phyloP scores from a whole-genome alignment of 2,888 invertebrate genomes.

The Galerucella calmariensis region DNA sequence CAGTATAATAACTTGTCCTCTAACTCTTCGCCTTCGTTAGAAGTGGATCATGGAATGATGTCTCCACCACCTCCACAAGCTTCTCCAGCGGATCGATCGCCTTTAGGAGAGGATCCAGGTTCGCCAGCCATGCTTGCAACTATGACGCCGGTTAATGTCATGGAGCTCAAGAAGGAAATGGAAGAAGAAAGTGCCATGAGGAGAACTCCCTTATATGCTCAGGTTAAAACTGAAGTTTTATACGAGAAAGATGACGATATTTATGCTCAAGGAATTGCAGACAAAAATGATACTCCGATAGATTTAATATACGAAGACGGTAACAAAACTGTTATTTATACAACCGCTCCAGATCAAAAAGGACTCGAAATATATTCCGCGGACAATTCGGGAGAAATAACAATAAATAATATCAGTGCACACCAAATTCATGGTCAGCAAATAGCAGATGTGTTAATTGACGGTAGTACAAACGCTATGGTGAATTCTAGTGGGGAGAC shows the following conservation, averaged over 20 bases:
- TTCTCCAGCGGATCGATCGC: slow-evolving; percentile 66
- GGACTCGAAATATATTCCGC: slow-evolving; percentile 83
- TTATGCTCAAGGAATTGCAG: slow-evolving; percentile 66
- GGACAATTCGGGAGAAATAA: slow-evolving; percentile 66
- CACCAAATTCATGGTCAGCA: slow-evolving; percentile 64
- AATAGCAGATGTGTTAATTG: slow-evolving; percentile 69
- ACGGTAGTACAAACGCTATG: slow-evolving; percentile 68
- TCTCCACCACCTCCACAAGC: slow-evolving; percentile 67
- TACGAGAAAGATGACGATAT: slow-evolving; percentile 65
- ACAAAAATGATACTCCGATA: slow-evolving; percentile 79
- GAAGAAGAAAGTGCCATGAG: slow-evolving; percentile 73
- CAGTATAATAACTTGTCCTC: slow-evolving; percentile 60
- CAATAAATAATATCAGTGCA: slow-evolving; percentile 64
- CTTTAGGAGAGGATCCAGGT: slow-evolving; percentile 69
- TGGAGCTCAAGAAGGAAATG: slow-evolving; percentile 77
- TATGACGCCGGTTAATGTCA: slow-evolving; percentile 88
- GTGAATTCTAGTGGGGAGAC: slow-evolving; percentile 67
- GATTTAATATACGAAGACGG: slow-evolving; percentile 87
- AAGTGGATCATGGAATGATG: slow-evolving; percentile 61
- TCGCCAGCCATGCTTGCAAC: slow-evolving; percentile 84
- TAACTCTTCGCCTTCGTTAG: slow-evolving; percentile 55
- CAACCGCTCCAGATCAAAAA: slow-evolving; percentile 82
- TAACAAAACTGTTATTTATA: slow-evolving; percentile 86
- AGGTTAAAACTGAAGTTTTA: slow-evolving; percentile 69
- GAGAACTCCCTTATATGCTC: slow-evolving; percentile 70